Base-by-base conservation (phyloP, 2,113 vertebrate species). In the Onychostruthus taczanowskii region DNA sequence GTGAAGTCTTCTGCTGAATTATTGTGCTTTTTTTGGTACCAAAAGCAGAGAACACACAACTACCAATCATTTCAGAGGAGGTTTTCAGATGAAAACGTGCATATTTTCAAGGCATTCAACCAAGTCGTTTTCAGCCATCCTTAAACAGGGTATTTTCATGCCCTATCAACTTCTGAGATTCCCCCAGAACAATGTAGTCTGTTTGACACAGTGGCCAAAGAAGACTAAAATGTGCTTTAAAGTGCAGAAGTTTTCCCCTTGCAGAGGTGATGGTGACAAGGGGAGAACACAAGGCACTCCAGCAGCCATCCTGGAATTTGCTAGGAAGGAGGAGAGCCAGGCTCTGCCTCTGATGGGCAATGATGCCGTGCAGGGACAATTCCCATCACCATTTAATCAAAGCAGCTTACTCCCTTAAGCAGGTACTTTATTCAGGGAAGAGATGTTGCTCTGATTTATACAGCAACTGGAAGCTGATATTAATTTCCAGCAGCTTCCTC, bases 391-490 rank as follows among this genome's bases (percentile, higher is more conserved):
- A 64, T 87, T 95, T 81, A 78, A 96, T 95, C 85, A 89, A 69
- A 92, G 87, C 18, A 77, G 46, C 61, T 90, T 15, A 35, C 93
- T 96, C 64, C 73, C 82, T 72, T 58, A 30, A 94, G 85, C 76
- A 81, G 82, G 37, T 64, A 47, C 64, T 91, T 96, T 56, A 90
- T 94, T 88, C 90, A 73, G 88, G 73, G 62, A 74, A 94, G 82
- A 84, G 87, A 37, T 64, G 30, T 53, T 93, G 72, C 82, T 94
- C 41, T 94, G 95, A 97, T 96, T 96, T 95, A 95, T 86, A 21
- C 5, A 27, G 84, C 87, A 96, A 49, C 85, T 90, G 68, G 72
- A 95, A 94, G 79, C 58, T 94, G 70, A 77, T 62, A 84, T 86
- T 96, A 95, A 96, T 95, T 95, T 88, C 64, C 78, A 91, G 82